Evolutionary conservation across 1,140 invertebrate species (phyloP).

Genomic region (Pinna nobilis): DNA sequence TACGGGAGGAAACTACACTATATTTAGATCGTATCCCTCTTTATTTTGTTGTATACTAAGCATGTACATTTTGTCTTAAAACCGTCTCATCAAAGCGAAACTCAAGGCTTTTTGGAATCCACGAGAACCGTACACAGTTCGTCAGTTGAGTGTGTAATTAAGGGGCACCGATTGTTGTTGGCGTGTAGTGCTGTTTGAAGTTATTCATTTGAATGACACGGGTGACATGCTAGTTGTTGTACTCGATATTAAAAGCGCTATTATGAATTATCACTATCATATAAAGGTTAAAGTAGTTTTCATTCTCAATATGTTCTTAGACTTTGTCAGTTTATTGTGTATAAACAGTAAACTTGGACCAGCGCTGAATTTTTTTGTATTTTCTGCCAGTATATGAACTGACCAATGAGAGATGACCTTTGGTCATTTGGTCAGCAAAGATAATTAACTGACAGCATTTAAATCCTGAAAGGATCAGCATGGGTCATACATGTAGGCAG

Average conservation of each 20-base stretch:
- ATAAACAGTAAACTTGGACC: too few species aligned
- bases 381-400: neutral
- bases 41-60: neutral
- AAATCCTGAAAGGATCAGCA: too few species aligned
- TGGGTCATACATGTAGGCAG: too few species aligned
- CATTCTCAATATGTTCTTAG: neutral
- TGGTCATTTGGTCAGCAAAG: too few species aligned
- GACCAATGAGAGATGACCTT: slow-evolving; percentile 18
- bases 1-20: neutral
- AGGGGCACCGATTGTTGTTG: too few species aligned
- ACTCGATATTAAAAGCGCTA: neutral
- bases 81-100: neutral
- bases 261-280: slow-evolving; percentile 10
- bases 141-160: slow-evolving; percentile 7
- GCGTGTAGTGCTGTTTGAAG: too few species aligned
- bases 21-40: neutral
- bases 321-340: neutral
- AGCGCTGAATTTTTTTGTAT: slow-evolving; percentile 4
- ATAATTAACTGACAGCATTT: too few species aligned
- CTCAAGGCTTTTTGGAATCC: neutral
- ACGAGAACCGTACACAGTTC: slow-evolving; percentile 2
- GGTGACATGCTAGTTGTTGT: too few species aligned
- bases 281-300: neutral
- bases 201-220: too few species aligned
- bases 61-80: neutral